These are phyloP conservation scores for Theristicus caerulescens DNA, from an alignment of 2,113 vertebrate genomes.

Conservation along the genomic window DNA sequence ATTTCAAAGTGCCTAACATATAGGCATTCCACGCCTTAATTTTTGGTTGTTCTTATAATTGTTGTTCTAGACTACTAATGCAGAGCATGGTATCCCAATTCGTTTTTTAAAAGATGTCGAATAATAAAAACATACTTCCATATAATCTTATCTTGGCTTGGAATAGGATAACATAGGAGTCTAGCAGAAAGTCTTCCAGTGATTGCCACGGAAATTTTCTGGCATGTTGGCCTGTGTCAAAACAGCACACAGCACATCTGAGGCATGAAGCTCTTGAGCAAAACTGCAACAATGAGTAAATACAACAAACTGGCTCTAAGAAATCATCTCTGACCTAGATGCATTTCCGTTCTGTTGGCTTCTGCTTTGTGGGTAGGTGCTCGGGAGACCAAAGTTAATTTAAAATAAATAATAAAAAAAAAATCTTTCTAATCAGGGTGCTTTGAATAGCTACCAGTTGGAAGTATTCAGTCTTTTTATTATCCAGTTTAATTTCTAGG, in stretches of 20 bases:
- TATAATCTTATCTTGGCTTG: background rate
- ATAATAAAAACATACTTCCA: background rate
- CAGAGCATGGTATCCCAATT: background rate
- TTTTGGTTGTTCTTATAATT: background rate
- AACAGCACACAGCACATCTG: background rate
- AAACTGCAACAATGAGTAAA: background rate
- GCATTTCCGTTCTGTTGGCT: background rate
- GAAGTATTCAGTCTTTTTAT: background rate
- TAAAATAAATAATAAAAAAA: background rate
- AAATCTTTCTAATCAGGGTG: background rate
- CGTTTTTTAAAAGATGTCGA: background rate
- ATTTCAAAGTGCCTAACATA: background rate
- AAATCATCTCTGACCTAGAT: background rate
- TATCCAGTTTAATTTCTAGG: background rate
- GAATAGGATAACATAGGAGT: background rate
- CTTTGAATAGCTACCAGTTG: background rate
- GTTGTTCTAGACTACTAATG: background rate
- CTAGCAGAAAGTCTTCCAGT: background rate
- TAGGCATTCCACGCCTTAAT: background rate
- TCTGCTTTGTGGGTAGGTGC: background rate
- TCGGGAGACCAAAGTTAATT: background rate
- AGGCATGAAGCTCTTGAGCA: background rate
- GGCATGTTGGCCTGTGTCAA: background rate
- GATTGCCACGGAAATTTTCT: background rate
- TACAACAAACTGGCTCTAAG: background rate